A percentile compares a stretch with the other conserved stretches of the same genome.
These are phyloP conservation scores for Paedocypris micromegethes DNA, from an alignment of 2,797 vertebrate species.

Conservation along the genomic window DNA sequence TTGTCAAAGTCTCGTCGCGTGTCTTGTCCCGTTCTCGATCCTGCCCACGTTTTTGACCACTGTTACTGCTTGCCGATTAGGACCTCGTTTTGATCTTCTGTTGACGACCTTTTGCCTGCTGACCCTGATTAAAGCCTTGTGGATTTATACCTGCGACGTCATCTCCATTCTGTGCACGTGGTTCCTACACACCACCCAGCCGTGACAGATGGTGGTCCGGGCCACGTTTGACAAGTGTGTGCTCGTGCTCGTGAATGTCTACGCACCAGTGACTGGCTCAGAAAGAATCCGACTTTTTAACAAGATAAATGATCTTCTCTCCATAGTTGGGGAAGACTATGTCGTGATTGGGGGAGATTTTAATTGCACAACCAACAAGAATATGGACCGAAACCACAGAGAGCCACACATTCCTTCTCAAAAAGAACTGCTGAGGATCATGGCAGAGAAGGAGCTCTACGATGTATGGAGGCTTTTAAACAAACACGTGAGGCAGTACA, in stretches of 20 bases:
- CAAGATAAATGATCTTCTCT: not conserved
- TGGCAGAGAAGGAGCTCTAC: not conserved
- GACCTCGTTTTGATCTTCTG: too few relatives aligned
- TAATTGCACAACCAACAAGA: not conserved
- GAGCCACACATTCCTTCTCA: not conserved
- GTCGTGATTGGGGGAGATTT: not conserved
- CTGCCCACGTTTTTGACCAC: too few relatives aligned
- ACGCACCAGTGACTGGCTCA: not conserved
- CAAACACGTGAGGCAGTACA: not conserved
- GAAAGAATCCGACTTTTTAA: not conserved
- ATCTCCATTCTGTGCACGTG: too few relatives aligned
- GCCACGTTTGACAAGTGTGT: not conserved
- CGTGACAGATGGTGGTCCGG: not conserved
- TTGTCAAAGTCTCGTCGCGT: too few relatives aligned
- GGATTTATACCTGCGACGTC: too few relatives aligned
- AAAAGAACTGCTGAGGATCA: not conserved
- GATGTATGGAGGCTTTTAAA: constrained; percentile 3
- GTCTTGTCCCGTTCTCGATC: too few relatives aligned
- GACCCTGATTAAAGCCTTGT: too few relatives aligned
- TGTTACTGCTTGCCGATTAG: too few relatives aligned
- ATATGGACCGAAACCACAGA: not conserved
- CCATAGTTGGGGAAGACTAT: not conserved
- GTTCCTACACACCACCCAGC: too few relatives aligned
- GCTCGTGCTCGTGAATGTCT: not conserved
- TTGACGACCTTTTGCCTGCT: too few relatives aligned